A percentile compares a stretch with the other conserved stretches of the same genome.
These are phyloP conservation scores for Carlito syrichta DNA, from an alignment of 2,113 vertebrate species.

Conservation along the genomic window DNA sequence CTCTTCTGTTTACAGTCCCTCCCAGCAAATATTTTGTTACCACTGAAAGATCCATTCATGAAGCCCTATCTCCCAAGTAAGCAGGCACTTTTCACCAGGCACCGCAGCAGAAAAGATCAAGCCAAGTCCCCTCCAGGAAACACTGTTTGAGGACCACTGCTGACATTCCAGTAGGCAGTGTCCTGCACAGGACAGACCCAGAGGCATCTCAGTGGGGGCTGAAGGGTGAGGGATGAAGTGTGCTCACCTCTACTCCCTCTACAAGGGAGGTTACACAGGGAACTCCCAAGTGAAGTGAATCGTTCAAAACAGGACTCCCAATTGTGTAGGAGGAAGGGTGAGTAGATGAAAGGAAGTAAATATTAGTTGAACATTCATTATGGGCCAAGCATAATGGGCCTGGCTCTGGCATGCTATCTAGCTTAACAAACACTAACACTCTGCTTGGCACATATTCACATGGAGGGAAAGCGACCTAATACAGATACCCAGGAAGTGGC, in stretches of 20 bases:
- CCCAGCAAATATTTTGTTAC: conserved; percentile 32
- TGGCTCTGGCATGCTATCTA: background rate
- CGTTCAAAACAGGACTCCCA: background rate
- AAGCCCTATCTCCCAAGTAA: conserved; percentile 46
- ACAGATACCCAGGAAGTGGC: background rate
- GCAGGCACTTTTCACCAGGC: background rate
- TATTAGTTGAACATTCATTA: background rate
- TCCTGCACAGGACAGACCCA: background rate
- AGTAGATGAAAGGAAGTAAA: background rate
- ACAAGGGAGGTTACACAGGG: background rate
- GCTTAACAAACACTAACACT: background rate
- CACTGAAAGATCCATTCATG: conserved; percentile 60
- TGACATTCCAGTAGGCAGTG: background rate
- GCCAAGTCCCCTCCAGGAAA: background rate
- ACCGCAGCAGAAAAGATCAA: too few relatives aligned
- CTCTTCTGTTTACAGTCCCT: conserved; percentile 46
- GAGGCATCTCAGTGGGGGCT: accelerated
- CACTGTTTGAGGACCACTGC: background rate
- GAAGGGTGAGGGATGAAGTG: accelerated
- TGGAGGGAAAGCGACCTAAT: background rate
- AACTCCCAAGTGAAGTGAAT: background rate
- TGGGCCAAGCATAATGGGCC: background rate
- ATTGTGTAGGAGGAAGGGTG: background rate
- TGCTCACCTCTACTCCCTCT: background rate
- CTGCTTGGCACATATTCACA: background rate